Conservation (phyloP, 2,888 invertebrate species). For the Perdita meconis region DNA sequence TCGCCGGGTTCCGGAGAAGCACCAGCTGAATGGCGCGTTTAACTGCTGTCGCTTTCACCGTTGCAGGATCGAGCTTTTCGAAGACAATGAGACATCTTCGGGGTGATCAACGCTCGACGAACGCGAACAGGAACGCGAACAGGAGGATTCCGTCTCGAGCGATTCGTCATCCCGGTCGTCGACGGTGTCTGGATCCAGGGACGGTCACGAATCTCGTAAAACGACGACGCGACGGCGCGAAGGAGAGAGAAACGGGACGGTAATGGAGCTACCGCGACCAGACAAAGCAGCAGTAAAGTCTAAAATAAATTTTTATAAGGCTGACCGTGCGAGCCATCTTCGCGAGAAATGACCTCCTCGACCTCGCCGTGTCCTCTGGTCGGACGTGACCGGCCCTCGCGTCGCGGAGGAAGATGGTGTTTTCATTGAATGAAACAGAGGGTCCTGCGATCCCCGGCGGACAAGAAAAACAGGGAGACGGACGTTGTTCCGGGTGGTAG, state of each 20-base stretch:
- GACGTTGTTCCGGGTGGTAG: not conserved
- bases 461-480: not conserved
- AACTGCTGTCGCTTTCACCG: too few relatives aligned
- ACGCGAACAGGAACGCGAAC: not conserved
- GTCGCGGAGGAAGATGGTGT: not conserved
- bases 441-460: not conserved
- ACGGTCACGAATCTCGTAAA: conserved; percentile 22
- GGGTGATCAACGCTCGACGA: not conserved
- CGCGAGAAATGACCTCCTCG: not conserved
- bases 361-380: not conserved
- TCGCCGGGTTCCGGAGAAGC: not conserved
- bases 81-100: too few relatives aligned
- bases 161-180: not conserved
- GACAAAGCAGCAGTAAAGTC: conserved; percentile 26
- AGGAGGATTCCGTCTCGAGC: not conserved
- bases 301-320: conserved; percentile 19
- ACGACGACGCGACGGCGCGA: not conserved
- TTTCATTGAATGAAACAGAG: not conserved
- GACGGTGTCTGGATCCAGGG: not conserved
- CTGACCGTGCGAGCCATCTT: not conserved
- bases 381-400: not conserved
- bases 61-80: not conserved
- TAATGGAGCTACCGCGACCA: not conserved
- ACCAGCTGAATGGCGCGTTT: not conserved
- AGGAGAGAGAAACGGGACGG: not conserved